Conservation (phyloP, 2,888 invertebrate genomes). For the Lordiphosa fenestrarum region DNA sequence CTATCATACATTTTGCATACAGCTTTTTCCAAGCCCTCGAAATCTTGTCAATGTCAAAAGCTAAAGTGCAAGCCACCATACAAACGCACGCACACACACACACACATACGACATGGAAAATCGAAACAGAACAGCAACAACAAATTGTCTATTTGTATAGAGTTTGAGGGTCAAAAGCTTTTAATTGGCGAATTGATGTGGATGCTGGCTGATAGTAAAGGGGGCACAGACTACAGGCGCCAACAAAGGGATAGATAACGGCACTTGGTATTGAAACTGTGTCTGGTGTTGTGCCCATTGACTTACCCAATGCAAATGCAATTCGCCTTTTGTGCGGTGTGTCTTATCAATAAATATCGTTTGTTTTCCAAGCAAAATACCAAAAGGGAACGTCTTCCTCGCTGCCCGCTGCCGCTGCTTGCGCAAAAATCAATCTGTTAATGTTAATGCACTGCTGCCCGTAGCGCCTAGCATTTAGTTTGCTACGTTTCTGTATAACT, state of each 20-base stretch:
- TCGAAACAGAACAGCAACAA: constrained; percentile 14
- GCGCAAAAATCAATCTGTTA: constrained; percentile 16
- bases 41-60: constrained; percentile 59
- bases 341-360: constrained; percentile 19
- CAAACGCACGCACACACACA: constrained; percentile 21
- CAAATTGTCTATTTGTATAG: constrained; percentile 9
- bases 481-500: background rate
- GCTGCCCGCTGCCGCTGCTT: background rate
- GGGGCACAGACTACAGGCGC: background rate
- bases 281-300: too few species aligned
- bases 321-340: constrained; percentile 3
- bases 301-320: constrained; percentile 20
- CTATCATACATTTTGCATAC: constrained; percentile 10
- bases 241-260: constrained; percentile 44
- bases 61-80: constrained; percentile 53
- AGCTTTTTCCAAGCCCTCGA: constrained; percentile 39
- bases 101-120: constrained; percentile 22
- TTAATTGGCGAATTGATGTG: constrained; percentile 59
- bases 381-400: background rate
- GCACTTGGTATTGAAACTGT: constrained; percentile 19
- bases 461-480: background rate
- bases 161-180: constrained; percentile 46
- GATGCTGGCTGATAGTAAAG: constrained; percentile 19
- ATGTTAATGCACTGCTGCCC: background rate
- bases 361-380: constrained; percentile 23